phyloP scores from a whole-genome alignment of 2,797 vertebrate species.

The Naso thynnoides region DNA sequence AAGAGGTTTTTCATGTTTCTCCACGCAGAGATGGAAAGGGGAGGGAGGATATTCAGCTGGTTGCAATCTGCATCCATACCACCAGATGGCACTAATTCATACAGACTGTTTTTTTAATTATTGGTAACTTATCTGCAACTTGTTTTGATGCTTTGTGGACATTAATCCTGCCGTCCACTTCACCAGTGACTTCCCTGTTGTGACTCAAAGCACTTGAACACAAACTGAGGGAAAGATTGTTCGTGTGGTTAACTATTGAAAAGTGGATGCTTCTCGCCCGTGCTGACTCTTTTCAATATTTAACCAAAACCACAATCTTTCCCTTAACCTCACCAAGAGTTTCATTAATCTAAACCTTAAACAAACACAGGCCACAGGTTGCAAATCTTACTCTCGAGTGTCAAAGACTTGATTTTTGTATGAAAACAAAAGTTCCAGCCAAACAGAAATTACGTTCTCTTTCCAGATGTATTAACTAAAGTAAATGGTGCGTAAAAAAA shows the following conservation, averaged over 20 bases:
- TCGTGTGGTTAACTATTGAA: constrained; percentile 17
- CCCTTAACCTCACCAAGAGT: background rate
- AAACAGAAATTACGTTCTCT: background rate
- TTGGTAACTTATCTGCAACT: no score
- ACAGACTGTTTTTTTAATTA: no score
- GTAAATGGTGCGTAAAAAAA: background rate
- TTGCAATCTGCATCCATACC: no score
- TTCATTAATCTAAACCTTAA: background rate
- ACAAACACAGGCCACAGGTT: background rate
- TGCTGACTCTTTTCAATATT: constrained; percentile 17
- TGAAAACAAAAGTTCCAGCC: background rate
- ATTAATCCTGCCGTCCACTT: no score
- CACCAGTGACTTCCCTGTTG: constrained; percentile 7
- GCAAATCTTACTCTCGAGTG: no score
- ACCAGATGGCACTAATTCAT: no score
- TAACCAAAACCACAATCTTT: constrained; percentile 1
- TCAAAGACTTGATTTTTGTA: background rate
- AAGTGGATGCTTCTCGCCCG: background rate
- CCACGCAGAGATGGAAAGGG: no score
- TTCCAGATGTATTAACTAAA: background rate
- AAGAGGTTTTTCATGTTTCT: no score
- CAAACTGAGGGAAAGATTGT: constrained; percentile 7
- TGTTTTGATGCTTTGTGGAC: no score
- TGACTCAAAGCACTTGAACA: background rate
- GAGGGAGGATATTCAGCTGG: no score